Percentiles rank a stretch among this genome's conserved stretches.
These are phyloP conservation scores for Dicyrtoma fusca DNA, from an alignment of 2,888 invertebrate genomes.

Conservation along the genomic window DNA sequence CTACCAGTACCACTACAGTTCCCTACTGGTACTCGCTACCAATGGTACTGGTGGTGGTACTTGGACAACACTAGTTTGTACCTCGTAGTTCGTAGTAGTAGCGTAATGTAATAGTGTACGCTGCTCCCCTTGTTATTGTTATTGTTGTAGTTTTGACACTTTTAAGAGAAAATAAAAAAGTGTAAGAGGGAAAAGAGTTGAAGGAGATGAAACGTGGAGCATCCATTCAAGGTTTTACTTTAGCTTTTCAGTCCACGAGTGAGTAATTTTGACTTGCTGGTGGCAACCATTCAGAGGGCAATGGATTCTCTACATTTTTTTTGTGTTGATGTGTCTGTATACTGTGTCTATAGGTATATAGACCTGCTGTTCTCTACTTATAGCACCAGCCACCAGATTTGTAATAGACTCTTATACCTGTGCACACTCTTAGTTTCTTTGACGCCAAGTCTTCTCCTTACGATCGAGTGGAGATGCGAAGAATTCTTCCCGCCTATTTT, in stretches of 20 bases:
- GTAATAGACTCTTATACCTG: no score
- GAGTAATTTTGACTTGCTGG: conserved; percentile 13
- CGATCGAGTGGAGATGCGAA: not conserved
- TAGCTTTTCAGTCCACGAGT: conserved; percentile 5
- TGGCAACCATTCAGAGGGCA: conserved; percentile 20
- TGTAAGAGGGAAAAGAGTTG: not conserved
- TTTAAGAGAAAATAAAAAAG: conserved; percentile 1
- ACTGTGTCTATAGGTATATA: no score
- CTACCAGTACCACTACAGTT: no score
- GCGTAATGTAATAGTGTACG: no score
- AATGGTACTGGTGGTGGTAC: no score
- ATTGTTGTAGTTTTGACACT: not conserved
- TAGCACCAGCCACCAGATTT: no score
- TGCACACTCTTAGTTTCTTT: no score
- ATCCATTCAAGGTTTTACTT: conserved; percentile 19
- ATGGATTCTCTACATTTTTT: conserved; percentile 20
- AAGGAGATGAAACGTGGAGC: not conserved
- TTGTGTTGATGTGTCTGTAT: not conserved
- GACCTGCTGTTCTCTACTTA: no score
- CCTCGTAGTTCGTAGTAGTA: no score
- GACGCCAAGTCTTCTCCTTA: conserved; percentile 28
- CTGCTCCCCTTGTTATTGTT: not conserved
- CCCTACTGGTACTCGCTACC: no score
- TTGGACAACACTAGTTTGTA: no score
- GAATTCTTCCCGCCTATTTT: conserved; percentile 34